Conservation (phyloP, 30 jellyfish, hydroid and myxozoan species). For the Mastigias papua region DNA sequence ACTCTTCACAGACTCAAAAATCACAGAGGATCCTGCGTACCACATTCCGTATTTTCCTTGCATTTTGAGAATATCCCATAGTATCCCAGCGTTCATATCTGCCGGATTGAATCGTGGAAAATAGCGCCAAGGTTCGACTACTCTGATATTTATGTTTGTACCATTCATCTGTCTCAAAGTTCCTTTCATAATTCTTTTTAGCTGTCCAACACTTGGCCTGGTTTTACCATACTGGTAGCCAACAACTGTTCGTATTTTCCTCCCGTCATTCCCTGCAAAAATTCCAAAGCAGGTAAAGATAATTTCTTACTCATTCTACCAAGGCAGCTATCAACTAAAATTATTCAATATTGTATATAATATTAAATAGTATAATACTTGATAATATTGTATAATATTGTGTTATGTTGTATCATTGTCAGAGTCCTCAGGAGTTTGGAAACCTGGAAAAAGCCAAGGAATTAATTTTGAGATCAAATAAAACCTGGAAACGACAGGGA, state of each 20-base stretch:
- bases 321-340: too few species aligned
- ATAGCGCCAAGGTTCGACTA: slow-evolving; percentile 79
- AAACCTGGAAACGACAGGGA: too few species aligned
- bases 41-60: slow-evolving; percentile 95
- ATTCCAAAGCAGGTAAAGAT: too few species aligned
- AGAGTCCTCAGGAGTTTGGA: too few species aligned
- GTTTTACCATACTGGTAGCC: slow-evolving; percentile 82
- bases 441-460: too few species aligned
- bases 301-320: too few species aligned
- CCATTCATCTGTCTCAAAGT: slow-evolving; percentile 62
- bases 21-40: slow-evolving; percentile 96
- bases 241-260: slow-evolving; percentile 64
- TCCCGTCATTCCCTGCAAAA: slow-evolving; percentile 69
- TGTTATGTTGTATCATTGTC: too few species aligned
- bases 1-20: slow-evolving; percentile 89
- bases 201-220: slow-evolving; percentile 50
- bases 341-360: too few species aligned
- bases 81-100: slow-evolving; percentile 52
- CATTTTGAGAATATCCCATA: slow-evolving; percentile 86
- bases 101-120: slow-evolving; percentile 83
- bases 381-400: too few species aligned
- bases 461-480: too few species aligned
- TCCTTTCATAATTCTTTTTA: slow-evolving; percentile 39
- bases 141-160: slow-evolving; percentile 30
- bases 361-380: too few species aligned